Conservation (phyloP, 2,797 vertebrate genomes). For the Rhynchotus rufescens region DNA sequence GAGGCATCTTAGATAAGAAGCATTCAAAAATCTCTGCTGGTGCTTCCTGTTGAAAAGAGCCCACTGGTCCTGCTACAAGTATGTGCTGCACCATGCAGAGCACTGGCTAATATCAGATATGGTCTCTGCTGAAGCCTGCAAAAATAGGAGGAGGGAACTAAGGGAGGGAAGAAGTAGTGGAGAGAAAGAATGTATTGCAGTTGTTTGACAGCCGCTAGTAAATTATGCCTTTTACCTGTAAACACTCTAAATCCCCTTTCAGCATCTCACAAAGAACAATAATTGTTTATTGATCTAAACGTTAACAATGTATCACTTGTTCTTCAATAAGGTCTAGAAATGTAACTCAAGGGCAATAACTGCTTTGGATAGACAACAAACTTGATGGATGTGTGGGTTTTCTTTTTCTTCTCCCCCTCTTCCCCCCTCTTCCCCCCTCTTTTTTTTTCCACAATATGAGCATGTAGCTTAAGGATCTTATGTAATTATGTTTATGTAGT, state of each 20-base stretch:
- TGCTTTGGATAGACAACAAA: slow-evolving; percentile 56
- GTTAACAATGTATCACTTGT: slow-evolving; percentile 80
- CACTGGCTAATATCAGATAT: not conserved
- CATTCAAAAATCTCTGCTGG: slow-evolving; percentile 30
- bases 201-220: slow-evolving; percentile 60
- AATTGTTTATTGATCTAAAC: slow-evolving; percentile 82
- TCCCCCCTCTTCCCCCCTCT: no score
- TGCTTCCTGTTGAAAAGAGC: slow-evolving; percentile 33
- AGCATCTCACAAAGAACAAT: slow-evolving; percentile 80
- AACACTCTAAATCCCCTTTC: slow-evolving; percentile 77
- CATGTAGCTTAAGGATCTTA: not conserved
- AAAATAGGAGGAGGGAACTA: not conserved
- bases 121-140: not conserved
- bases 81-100: not conserved
- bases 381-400: slow-evolving; percentile 25
- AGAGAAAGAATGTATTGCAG: slow-evolving; percentile 21
- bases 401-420: no score
- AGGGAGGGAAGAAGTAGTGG: not conserved
- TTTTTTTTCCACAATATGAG: slow-evolving; percentile 4
- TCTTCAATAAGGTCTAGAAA: slow-evolving; percentile 77
- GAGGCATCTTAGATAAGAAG: slow-evolving; percentile 29
- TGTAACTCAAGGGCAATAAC: slow-evolving; percentile 76
- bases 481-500: not conserved
- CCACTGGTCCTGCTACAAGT: slow-evolving; percentile 3
- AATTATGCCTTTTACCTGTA: slow-evolving; percentile 73